Base-by-base conservation (phyloP, 1,140 invertebrate species). In the Hypothenemus hampei region DNA sequence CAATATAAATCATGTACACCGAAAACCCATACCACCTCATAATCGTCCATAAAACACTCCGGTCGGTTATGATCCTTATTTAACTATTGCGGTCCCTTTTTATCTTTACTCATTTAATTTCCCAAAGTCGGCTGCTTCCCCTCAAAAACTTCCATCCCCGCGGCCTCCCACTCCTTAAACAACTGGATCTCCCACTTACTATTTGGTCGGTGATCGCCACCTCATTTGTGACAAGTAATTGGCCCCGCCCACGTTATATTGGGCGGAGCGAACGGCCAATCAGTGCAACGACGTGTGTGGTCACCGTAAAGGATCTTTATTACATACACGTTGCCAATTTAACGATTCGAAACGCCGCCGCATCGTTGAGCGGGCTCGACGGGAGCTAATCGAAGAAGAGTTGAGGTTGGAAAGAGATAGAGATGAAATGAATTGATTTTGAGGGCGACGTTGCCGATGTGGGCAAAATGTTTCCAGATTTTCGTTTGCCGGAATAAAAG, bases 251-350 rank as follows among this genome's bases (percentile, higher is more conserved):
- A n/a, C 6, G 18, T 43, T 44, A 26, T 4, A 29, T 15, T 11
- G 21, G 53, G 45, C 35, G 44, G 6, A 13, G 43, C 37, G 8
- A 11, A 7, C 15, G 20, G 48, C 53, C 53, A 56, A 56, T 56
- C 43, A 39, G 33, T 37, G 53, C 24, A 31, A 23, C 53, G 53
- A 56, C 53, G 53, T 56, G 53, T 56, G 53, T 56, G 53, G 53
- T 56, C 53, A 15, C 23, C 18, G 23, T 48, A 35, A 48, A 39
- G 41, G 44, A 48, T 56, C 53, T 56, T 48, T 56, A 56, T 56
- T 56, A 47, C 33, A 19, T 39, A 35, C 31, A 41, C 18, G 53
- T 56, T 56, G 53, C 53, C 53, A 48, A 48, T 48, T 56, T 48
- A 52, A 40, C 20, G 39, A 43, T 52, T 52, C 35, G 39, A 52